Evolutionary conservation across 1,140 invertebrate species (phyloP).

Genomic region (Drosophila eugracilis): DNA sequence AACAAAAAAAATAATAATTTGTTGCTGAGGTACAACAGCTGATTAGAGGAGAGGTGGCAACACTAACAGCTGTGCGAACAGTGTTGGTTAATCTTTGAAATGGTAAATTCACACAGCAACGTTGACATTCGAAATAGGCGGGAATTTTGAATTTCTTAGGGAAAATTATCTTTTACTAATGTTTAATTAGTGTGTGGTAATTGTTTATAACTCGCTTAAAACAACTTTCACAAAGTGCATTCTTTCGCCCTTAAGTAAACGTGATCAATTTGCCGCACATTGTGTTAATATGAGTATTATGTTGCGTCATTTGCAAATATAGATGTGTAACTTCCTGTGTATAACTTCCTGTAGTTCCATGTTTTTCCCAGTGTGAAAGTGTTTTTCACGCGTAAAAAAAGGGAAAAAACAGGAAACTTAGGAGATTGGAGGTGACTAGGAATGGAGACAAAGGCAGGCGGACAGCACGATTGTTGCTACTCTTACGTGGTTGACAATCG

Average conservation of each 20-base stretch:
- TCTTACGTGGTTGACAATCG: constrained; percentile 33
- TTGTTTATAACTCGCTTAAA: constrained; percentile 6
- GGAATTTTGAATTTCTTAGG: constrained; percentile 5
- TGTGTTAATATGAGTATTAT: constrained; percentile 70
- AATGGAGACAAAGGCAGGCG: constrained; percentile 7
- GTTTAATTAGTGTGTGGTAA: no score
- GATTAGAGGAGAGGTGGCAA: not conserved
- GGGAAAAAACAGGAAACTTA: no score
- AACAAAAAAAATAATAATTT: constrained; percentile 20
- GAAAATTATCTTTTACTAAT: not conserved
- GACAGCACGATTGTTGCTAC: constrained; percentile 21
- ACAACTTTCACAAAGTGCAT: constrained; percentile 15
- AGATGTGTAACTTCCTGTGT: no score
- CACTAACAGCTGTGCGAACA: constrained; percentile 5
- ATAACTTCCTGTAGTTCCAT: no score
- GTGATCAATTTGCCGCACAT: constrained; percentile 48
- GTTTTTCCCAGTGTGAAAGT: not conserved
- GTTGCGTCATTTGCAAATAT: no score
- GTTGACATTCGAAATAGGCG: not conserved
- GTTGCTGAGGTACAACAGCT: constrained; percentile 14
- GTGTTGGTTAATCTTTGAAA: not conserved
- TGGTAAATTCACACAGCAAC: not conserved
- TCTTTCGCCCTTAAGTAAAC: constrained; percentile 27
- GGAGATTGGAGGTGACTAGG: not conserved
- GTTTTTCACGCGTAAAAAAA: constrained; percentile 3